Base-by-base conservation (phyloP, 2,797 vertebrate species). In the Pipistrellus nathusii region DNA sequence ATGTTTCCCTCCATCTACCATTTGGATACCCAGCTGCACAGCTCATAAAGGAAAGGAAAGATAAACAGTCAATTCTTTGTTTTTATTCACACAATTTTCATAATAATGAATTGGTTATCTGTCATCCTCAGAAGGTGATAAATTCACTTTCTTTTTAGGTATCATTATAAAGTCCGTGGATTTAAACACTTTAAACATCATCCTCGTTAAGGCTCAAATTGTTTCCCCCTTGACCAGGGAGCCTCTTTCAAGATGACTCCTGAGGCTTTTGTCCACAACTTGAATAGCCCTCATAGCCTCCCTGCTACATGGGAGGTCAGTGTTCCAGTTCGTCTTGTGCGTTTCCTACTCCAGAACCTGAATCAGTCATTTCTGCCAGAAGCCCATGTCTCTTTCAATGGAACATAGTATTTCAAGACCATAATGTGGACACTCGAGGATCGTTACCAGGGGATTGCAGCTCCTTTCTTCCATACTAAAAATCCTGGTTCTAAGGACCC, bases 101-200 rank as follows among this genome's bases (percentile, higher is more conserved):
- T 41, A 73, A 23, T 41, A 77, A 90, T 72, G 48, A 84, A 83
- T 30, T 88, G 41, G 21, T 78, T 27, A 53, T 55, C 86, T 78
- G 9, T 64, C 35, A 71, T 55, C n/a, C 32, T 96, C 46, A 88
- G 75, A 92, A 59, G 20, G 15, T 94, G 25, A 72, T 17, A 21
- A 91, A 38, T 78, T 77, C 35, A 18, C 48, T 75, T 71, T 81
- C 51, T 81, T 87, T 92, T 69, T 27, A 82, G 69, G 62, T 48
- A 93, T 17, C 69, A 76, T 69, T 72, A 53, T 69, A 17, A 81
- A 88, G 13, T 69, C 48, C 44, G 32, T 30, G 72, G 12, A 41
- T 85, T 95, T 91, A 93, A 85, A 85, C 32, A 53, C 32, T 64
- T 83, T 71, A 75, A 93, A 88, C 18, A 64, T 66, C 64, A 78